Conservation (phyloP, 2,888 invertebrate genomes). For the Agrotis exclamationis region DNA sequence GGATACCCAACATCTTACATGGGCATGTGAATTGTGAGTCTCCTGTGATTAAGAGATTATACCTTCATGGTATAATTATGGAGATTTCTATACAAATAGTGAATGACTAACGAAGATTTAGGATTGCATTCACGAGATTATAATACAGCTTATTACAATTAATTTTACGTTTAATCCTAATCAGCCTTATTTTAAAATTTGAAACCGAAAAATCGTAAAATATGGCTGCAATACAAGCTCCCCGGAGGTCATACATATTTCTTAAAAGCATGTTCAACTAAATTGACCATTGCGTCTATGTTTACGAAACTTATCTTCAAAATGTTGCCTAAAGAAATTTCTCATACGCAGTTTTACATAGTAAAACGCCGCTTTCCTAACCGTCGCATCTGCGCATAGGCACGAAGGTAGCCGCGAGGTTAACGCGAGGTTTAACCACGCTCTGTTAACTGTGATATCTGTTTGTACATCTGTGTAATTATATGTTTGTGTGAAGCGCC, state of each 20-base stretch:
- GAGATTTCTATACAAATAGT: not conserved
- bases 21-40: slow-evolving; percentile 20
- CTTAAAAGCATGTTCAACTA: not conserved
- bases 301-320: slow-evolving; percentile 1
- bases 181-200: no score
- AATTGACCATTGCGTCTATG: not conserved
- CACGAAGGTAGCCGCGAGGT: slow-evolving; percentile 54
- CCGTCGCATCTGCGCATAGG: slow-evolving; percentile 28
- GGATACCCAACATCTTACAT: slow-evolving; percentile 13
- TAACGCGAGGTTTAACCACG: slow-evolving; percentile 49
- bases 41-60: slow-evolving; percentile 24
- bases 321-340: not conserved
- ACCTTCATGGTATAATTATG: slow-evolving; percentile 4
- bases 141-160: no score
- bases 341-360: not conserved
- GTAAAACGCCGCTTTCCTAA: slow-evolving; percentile 16
- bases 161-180: no score
- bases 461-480: slow-evolving; percentile 58
- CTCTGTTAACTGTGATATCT: slow-evolving; percentile 58
- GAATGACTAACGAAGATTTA: not conserved
- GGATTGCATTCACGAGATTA: no score
- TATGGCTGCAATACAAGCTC: not conserved
- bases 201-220: no score
- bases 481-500: slow-evolving; percentile 39
- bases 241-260: not conserved